phyloP scores from a whole-genome alignment of 2,113 vertebrate species.

The Pao palembangensis region DNA sequence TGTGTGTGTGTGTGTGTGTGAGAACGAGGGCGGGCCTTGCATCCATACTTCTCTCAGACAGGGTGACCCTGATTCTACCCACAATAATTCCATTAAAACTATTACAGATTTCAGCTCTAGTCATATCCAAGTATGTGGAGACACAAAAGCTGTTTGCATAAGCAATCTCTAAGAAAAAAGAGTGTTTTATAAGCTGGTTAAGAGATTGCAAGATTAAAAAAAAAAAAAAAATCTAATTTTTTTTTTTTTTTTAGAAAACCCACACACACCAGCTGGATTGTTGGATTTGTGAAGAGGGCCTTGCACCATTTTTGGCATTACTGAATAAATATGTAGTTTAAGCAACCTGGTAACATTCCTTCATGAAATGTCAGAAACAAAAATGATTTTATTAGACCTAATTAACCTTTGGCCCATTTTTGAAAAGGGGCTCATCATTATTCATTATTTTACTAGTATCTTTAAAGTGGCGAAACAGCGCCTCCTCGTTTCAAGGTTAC shows the following conservation, averaged over 20 bases:
- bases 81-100: constrained; percentile 57
- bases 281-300: background rate
- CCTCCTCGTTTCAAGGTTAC: background rate
- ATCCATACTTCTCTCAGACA: constrained; percentile 51
- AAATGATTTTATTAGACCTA: background rate
- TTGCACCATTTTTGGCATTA: background rate
- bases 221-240: background rate
- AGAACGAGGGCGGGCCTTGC: constrained; percentile 19
- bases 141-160: constrained; percentile 3
- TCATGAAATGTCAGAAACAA: background rate
- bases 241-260: background rate
- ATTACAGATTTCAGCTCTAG: constrained; percentile 31
- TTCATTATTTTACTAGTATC: background rate
- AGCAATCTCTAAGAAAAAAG: constrained; percentile 11
- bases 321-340: too few species aligned
- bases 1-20: constrained; percentile 19
- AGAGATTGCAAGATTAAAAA: background rate
- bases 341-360: too few species aligned
- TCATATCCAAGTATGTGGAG: background rate
- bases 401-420: background rate
- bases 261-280: background rate
- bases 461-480: constrained; percentile 32
- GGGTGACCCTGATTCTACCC: constrained; percentile 49
- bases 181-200: background rate
- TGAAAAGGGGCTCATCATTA: background rate